Evolutionary conservation across 2,888 invertebrate genomes (phyloP).

Genomic region (Chirona hameri): DNA sequence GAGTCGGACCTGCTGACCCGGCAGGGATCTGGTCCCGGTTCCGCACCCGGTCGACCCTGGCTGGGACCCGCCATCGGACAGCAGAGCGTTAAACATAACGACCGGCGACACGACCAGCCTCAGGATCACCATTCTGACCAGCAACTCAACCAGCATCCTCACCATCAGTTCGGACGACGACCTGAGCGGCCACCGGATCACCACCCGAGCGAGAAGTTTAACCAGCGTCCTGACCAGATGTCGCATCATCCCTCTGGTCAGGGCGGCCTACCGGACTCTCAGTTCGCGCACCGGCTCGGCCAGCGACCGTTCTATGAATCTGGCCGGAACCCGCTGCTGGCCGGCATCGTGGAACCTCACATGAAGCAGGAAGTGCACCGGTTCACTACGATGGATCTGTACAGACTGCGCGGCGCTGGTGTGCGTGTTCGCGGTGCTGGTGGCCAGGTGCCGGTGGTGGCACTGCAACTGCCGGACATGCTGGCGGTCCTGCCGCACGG

Average conservation of each 20-base stretch:
- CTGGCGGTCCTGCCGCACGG: neutral
- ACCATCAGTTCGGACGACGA: neutral
- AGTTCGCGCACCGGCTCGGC: neutral
- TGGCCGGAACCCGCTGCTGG: slow-evolving; percentile 8
- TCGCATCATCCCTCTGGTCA: too few relatives aligned
- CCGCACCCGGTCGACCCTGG: neutral
- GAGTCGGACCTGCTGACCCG: neutral
- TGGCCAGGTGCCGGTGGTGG: neutral
- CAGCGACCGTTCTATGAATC: neutral
- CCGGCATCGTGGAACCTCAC: neutral
- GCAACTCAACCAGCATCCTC: neutral
- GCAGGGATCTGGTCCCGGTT: neutral
- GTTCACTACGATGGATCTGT: neutral
- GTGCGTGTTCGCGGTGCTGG: neutral
- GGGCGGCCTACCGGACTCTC: too few relatives aligned
- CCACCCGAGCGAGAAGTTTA: neutral
- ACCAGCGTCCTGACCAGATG: too few relatives aligned
- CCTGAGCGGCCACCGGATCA: neutral
- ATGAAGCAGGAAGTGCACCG: neutral
- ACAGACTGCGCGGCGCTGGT: neutral
- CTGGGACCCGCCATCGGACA: neutral
- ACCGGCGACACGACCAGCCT: too few relatives aligned
- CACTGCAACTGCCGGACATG: neutral
- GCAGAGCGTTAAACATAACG: neutral
- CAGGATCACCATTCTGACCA: too few relatives aligned